Evolutionary conservation across 2,113 vertebrate species (phyloP).

Genomic region (Cathartes aura): DNA sequence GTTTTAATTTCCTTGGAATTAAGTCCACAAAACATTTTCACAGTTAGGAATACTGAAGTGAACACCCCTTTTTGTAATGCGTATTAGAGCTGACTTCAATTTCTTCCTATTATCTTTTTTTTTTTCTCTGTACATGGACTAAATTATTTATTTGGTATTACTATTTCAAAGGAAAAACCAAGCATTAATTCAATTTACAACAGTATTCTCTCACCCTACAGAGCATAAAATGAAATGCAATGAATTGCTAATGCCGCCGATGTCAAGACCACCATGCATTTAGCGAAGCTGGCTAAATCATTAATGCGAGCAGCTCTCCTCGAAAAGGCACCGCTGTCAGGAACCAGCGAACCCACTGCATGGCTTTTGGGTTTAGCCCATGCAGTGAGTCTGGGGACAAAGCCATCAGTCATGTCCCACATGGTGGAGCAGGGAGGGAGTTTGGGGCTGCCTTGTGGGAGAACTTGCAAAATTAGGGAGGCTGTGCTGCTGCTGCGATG

Average conservation of each 20-base stretch:
- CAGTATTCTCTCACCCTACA: not conserved
- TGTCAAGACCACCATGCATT: not conserved
- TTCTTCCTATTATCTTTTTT: not conserved
- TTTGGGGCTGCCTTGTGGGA: not conserved
- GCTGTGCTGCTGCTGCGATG: rapidly evolving
- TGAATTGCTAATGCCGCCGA: not conserved
- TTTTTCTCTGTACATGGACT: not conserved
- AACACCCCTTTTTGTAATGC: not conserved
- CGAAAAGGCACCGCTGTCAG: not conserved
- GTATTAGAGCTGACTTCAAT: slow-evolving; percentile 1
- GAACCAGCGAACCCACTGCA: not conserved
- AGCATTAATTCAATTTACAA: slow-evolving; percentile 24
- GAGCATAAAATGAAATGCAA: not conserved
- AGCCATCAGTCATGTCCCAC: rapidly evolving
- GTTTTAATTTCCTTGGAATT: slow-evolving; percentile 67
- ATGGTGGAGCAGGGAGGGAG: not conserved
- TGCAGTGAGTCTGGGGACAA: not conserved
- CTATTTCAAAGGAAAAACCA: not conserved
- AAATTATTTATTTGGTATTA: slow-evolving; percentile 36
- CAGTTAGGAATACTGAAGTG: not conserved
- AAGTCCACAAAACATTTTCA: slow-evolving; percentile 18
- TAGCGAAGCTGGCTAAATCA: not conserved
- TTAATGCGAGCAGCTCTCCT: not conserved
- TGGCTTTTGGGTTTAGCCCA: not conserved
- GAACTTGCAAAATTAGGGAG: not conserved